Base-by-base conservation (phyloP, 1,140 invertebrate species). In the Nasonia vitripennis region DNA sequence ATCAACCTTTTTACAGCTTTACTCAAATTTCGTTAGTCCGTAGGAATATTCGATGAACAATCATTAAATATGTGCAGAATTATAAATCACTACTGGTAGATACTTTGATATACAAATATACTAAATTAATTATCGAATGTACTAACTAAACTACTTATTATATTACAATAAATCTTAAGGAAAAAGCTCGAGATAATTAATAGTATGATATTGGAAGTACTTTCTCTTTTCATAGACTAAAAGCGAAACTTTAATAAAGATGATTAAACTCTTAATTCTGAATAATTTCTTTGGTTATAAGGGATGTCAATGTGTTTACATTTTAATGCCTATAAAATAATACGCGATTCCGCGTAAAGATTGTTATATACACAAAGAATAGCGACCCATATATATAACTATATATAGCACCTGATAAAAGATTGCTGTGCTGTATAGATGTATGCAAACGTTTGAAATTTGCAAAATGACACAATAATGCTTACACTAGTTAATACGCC, bases 161-260 rank as follows among this genome's bases (percentile, higher is more conserved):
- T 78, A 68, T 51, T 68, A 48, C 34, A 77, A 51, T 11, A 27
- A 11, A 68, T 78, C 27, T 12, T 67, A 37, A 67, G 7, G 70
- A 80, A 85, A 85, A 85, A 81, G 83, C 70, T 80, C 80, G 70
- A 85, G 78, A 74, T 80, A 41, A 73, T 78, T 70, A 7, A 73
- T 45, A 34, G 10, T 9, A 77, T 55, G 17, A 71, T 67, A 51
- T 55, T 71, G 67, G 67, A 84, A 84, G 77, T 37, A n/a, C 31
- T 51, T 41, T 75, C 41, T 82, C 11, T 27, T 67, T 27, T 45
- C 41, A 62, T 7, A 62, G 5, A n/a, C n/a, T 62, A 62, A 20
- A 62, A 62, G 55, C 34, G 34, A 62, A 62, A 9, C 10, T 45
- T 45, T 45, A 9, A 9, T 9, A 45, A 45, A 45, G 27, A 27